A percentile compares a stretch with the other conserved stretches of the same genome.
Evolutionary conservation across 2,113 vertebrate species (phyloP).

Genomic region (Varanus salvator): DNA sequence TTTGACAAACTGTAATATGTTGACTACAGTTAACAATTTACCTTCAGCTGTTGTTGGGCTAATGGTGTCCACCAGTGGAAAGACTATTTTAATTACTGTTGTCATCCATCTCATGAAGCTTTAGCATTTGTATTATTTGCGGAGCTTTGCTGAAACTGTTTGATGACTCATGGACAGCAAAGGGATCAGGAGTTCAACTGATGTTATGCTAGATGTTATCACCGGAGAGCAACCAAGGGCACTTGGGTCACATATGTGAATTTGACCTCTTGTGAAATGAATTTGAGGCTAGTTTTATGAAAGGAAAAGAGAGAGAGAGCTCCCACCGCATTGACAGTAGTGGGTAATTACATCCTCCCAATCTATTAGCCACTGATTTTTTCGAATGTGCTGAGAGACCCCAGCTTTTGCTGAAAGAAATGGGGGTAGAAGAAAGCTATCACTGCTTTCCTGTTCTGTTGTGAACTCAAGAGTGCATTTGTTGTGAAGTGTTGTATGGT

Average conservation of each 20-base stretch:
- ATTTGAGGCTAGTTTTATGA: constrained; percentile 31
- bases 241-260: constrained; percentile 28
- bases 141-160: constrained; percentile 55
- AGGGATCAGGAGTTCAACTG: constrained; percentile 31
- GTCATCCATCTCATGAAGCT: constrained; percentile 67
- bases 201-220: constrained; percentile 43
- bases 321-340: neutral
- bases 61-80: constrained; percentile 55
- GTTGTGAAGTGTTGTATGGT: neutral
- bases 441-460: neutral
- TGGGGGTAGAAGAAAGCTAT: constrained; percentile 1
- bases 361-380: constrained; percentile 13
- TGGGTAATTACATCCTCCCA: constrained; percentile 5
- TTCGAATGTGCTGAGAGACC: constrained; percentile 33
- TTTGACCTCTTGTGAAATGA: constrained; percentile 43
- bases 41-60: constrained; percentile 66
- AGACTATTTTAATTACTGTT: constrained; percentile 67
- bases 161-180: constrained; percentile 53
- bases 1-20: constrained; percentile 68
- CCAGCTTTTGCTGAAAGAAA: neutral
- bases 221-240: constrained; percentile 32
- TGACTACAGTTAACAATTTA: constrained; percentile 68
- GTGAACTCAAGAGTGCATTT: neutral
- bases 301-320: constrained; percentile 16
- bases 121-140: constrained; percentile 37